Evolutionary conservation across 2,888 invertebrate genomes (phyloP), one percentile per base, ranked within the genome.

Genomic region (Sipha maydis): DNA sequence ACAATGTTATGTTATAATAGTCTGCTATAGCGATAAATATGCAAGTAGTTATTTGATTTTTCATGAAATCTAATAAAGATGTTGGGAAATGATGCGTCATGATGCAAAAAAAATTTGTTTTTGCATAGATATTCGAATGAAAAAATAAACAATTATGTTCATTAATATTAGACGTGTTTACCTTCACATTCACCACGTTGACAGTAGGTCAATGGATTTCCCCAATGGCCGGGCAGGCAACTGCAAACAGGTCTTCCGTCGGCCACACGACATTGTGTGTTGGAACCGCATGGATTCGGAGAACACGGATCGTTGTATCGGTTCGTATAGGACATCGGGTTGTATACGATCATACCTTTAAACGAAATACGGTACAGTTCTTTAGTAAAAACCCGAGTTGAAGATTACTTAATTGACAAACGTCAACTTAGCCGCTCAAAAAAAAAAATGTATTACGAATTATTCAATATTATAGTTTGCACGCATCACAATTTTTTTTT

Each of bases 221-320:
- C 97, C 90, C 95, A 95, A 92, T 96, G 94, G 0, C 96, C 95
- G 19, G 96, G 94, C 90, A 96, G 93, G 91, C 97, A 97, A 21
- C 96, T 96, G 91, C 97, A 97, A 75, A 97, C 97, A 4, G 97
- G 96, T 17, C 97, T 93, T 91, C 96, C 96, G 91, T 95, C 95
- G 14, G 97, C 97, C 0, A 96, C 96, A 28, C 95, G 94, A 91
- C 97, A 97, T 89, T 95, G 93, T 3, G 96, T 95, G 91, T 95
- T 95, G n/a, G 93, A 92, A 69, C 97, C 97, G 90, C 97, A 97
- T 25, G 97, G 97, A 92, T 96, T 97, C 0, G 97, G 97, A 90
- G 94, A 94, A 91, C 97, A 97, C 5, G 97, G 93, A 91, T 97
- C 97, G 11, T 2, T 19, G 11, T 75, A 67, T 38, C 88, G 88